A percentile compares a stretch with the other conserved stretches of the same genome.
phyloP scores from a whole-genome alignment of 2,888 invertebrate species.

The Leistus spinibarbis region DNA sequence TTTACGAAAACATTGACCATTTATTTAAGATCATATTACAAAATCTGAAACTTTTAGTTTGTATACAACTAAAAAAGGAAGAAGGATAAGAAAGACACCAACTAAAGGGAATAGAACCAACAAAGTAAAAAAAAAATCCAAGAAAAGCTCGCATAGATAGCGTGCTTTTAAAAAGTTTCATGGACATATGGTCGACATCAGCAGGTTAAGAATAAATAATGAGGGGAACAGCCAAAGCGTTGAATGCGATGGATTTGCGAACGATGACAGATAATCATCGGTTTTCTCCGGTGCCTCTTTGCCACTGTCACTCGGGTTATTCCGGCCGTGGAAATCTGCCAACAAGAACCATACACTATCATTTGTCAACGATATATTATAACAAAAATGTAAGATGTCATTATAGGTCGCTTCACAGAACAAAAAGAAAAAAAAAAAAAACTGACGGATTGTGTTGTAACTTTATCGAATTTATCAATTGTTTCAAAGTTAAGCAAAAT shows the following conservation, averaged over 20 bases:
- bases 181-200: conserved; percentile 20
- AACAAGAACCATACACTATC: conserved; percentile 8
- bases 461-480: conserved; percentile 25
- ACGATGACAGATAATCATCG: conserved; percentile 33
- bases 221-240: conserved; percentile 22
- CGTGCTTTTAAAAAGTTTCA: conserved; percentile 4
- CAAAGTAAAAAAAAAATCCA: too few species aligned
- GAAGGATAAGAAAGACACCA: background rate
- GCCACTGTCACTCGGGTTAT: conserved; percentile 48
- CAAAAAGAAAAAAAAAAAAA: background rate
- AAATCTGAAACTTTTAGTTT: background rate
- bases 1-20: background rate
- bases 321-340: conserved; percentile 51
- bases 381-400: conserved; percentile 19
- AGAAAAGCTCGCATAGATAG: background rate
- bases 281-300: conserved; percentile 13
- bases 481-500: conserved; percentile 10
- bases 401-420: background rate
- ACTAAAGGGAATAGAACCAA: background rate
- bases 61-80: background rate
- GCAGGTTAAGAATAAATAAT: conserved; percentile 36
- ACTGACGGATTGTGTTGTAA: background rate
- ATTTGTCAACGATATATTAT: conserved; percentile 31
- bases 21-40: background rate
- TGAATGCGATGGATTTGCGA: conserved; percentile 22